Conservation (phyloP, 1,140 invertebrate genomes). For the Platorchestia sp. region DNA sequence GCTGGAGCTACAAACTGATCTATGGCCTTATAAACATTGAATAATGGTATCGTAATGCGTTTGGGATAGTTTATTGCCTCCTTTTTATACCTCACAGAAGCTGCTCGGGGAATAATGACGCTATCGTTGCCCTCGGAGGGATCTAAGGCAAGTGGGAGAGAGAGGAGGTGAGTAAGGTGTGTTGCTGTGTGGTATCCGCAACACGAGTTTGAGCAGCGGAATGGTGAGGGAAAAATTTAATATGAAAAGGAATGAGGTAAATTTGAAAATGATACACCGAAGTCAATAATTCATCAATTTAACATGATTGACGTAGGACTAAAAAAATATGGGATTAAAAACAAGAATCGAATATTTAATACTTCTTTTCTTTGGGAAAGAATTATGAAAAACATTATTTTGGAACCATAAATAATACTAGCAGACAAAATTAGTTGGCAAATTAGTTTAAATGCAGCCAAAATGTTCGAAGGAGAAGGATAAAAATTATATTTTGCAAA, state of each 20-base stretch:
- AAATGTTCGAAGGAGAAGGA: too few species aligned
- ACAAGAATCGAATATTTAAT: not conserved
- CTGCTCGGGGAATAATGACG: slow-evolving; percentile 36
- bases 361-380: too few species aligned
- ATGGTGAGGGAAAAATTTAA: not conserved
- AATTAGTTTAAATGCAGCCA: too few species aligned
- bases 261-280: not conserved
- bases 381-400: too few species aligned
- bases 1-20: slow-evolving; percentile 22
- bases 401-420: too few species aligned
- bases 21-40: slow-evolving; percentile 55
- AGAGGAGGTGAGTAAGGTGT: not conserved
- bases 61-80: slow-evolving; percentile 39
- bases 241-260: not conserved
- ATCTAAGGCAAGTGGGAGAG: not conserved
- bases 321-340: not conserved
- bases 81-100: slow-evolving; percentile 38
- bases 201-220: not conserved
- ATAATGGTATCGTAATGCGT: slow-evolving; percentile 53
- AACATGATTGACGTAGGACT: not conserved
- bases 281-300: not conserved
- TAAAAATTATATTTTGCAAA: too few species aligned
- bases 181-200: not conserved
- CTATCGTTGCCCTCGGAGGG: not conserved
- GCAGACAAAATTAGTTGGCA: too few species aligned